Percentiles rank a stretch among this genome's conserved stretches.
Evolutionary conservation across 2,113 vertebrate genomes (phyloP).

Genomic region (Rhizomys pruinosus): DNA sequence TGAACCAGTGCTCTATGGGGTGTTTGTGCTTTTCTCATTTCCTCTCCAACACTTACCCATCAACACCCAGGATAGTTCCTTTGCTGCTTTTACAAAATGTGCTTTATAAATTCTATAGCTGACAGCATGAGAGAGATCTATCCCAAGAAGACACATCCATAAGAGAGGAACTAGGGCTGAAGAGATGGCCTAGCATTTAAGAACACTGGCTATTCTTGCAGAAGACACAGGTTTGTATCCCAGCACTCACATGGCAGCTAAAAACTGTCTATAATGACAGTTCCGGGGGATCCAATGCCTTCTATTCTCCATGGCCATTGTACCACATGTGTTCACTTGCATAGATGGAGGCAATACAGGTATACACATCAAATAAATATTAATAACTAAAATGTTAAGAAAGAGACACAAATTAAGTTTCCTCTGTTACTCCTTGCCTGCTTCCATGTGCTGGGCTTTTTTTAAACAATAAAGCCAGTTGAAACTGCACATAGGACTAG

Average conservation of each 20-base stretch:
- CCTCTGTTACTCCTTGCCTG: neutral
- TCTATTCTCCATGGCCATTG: no score
- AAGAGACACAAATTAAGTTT: neutral
- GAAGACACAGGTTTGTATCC: no score
- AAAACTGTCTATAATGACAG: no score
- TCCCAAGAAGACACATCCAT: neutral
- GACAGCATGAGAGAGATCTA: neutral
- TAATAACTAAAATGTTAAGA: no score
- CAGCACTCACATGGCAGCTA: no score
- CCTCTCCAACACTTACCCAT: neutral
- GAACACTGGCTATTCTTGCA: no score
- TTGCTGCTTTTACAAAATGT: slow-evolving; percentile 41
- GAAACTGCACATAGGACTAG: neutral
- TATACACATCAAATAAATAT: no score
- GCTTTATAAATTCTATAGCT: neutral
- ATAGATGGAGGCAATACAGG: no score
- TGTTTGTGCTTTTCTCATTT: neutral
- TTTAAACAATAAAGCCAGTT: neutral
- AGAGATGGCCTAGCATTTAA: no score
- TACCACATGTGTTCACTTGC: no score
- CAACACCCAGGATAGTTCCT: neutral
- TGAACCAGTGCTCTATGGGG: neutral
- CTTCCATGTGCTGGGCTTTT: neutral
- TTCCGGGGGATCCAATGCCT: no score
- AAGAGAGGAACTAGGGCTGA: no score